Evolutionary conservation across 2,113 vertebrate genomes (phyloP).

Genomic region (Passer domesticus): DNA sequence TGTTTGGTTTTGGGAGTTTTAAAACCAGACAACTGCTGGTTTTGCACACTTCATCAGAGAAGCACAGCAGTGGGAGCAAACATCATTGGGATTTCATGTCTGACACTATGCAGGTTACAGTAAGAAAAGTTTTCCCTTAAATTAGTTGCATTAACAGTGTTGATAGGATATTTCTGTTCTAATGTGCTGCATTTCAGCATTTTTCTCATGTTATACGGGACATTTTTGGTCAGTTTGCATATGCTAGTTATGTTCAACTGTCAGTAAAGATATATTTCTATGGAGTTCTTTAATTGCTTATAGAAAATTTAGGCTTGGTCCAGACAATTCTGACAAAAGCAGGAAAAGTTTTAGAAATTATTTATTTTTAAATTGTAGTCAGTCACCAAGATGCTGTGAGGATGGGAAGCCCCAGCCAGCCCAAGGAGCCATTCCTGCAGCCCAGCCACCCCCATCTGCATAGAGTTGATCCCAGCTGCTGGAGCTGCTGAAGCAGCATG

Average conservation of each 20-base stretch:
- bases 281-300: background rate
- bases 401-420: rapidly evolving
- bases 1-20: background rate
- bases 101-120: background rate
- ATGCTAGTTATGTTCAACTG: background rate
- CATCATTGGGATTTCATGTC: background rate
- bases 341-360: background rate
- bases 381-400: background rate
- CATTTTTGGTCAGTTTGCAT: background rate
- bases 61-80: background rate
- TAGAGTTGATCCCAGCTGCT: rapidly evolving
- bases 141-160: background rate
- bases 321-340: background rate
- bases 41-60: background rate
- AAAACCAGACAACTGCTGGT: background rate
- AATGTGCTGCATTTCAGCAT: background rate
- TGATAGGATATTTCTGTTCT: background rate
- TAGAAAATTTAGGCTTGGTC: background rate
- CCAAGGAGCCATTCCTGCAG: background rate
- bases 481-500: background rate
- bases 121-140: background rate
- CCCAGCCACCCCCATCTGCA: rapidly evolving
- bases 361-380: background rate
- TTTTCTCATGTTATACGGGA: background rate
- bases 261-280: background rate